phyloP scores from a whole-genome alignment of 92 coral and sea anemone genomes.

The Bergia puertoricense region DNA sequence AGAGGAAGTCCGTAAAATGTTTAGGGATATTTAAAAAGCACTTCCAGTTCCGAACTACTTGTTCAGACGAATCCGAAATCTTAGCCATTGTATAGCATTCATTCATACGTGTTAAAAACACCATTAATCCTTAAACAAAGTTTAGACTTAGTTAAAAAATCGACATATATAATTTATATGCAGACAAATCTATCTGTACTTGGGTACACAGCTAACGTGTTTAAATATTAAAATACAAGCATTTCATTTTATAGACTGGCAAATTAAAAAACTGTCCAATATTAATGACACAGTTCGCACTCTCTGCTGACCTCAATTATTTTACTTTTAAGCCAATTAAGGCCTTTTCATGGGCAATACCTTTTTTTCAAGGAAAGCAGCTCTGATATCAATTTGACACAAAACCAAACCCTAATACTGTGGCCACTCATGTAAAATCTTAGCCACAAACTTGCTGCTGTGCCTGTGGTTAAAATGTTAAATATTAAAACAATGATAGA shows the following conservation, averaged over 20 bases:
- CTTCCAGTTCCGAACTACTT: background rate
- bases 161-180: background rate
- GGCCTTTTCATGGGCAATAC: background rate
- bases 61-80: background rate
- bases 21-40: background rate
- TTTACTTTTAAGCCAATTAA: background rate
- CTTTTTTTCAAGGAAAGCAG: background rate
- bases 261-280: background rate
- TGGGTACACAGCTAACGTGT: background rate
- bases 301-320: background rate
- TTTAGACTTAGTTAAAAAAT: background rate
- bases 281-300: background rate
- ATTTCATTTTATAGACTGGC: background rate
- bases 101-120: background rate
- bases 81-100: background rate
- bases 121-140: background rate
- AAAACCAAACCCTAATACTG: too few relatives aligned
- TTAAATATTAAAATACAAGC: conserved; percentile 6
- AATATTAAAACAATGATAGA: too few relatives aligned
- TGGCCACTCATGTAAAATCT: background rate
- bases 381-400: background rate
- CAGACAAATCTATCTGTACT: background rate
- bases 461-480: too few relatives aligned
- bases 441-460: background rate
- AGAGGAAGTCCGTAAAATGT: background rate